These are phyloP conservation scores for Julus scandinavius DNA, from an alignment of 2,888 invertebrate species.

Conservation along the genomic window DNA sequence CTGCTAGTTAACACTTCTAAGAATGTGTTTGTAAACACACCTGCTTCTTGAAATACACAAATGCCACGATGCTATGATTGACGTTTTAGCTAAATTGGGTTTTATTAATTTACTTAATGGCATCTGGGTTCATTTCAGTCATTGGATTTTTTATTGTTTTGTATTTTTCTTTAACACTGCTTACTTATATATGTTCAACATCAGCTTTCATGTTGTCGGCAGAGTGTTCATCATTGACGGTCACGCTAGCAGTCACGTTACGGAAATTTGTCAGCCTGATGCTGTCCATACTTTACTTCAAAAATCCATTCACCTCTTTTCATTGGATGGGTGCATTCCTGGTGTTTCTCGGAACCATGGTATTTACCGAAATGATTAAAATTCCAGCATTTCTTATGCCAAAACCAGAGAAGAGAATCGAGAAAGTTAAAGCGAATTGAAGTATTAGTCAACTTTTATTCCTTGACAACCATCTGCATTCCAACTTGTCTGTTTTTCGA, in stretches of 20 bases:
- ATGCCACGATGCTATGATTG: too few species aligned
- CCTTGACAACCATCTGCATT: not conserved
- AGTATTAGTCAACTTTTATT: slow-evolving; percentile 10
- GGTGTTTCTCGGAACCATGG: slow-evolving; percentile 68
- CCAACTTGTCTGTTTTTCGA: not conserved
- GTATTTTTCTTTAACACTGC: slow-evolving; percentile 49
- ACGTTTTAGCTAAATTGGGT: too few species aligned
- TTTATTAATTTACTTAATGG: too few species aligned
- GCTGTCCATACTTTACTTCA: slow-evolving; percentile 68
- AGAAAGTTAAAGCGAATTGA: not conserved
- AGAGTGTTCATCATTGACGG: slow-evolving; percentile 67
- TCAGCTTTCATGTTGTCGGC: slow-evolving; percentile 69
- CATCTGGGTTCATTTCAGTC: too few species aligned
- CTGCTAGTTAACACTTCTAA: too few species aligned
- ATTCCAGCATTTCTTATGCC: slow-evolving; percentile 48
- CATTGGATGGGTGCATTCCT: slow-evolving; percentile 67
- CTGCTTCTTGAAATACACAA: too few species aligned
- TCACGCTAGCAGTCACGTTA: slow-evolving; percentile 69
- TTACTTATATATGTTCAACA: slow-evolving; percentile 68
- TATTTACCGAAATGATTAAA: slow-evolving; percentile 64
- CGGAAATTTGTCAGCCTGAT: slow-evolving; percentile 69
- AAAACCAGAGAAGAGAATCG: not conserved
- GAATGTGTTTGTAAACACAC: too few species aligned
- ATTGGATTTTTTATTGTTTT: too few species aligned
- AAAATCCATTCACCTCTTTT: slow-evolving; percentile 67